These are phyloP conservation scores for Nymphalis c-album DNA, from an alignment of 2,888 invertebrate genomes.

Conservation along the genomic window DNA sequence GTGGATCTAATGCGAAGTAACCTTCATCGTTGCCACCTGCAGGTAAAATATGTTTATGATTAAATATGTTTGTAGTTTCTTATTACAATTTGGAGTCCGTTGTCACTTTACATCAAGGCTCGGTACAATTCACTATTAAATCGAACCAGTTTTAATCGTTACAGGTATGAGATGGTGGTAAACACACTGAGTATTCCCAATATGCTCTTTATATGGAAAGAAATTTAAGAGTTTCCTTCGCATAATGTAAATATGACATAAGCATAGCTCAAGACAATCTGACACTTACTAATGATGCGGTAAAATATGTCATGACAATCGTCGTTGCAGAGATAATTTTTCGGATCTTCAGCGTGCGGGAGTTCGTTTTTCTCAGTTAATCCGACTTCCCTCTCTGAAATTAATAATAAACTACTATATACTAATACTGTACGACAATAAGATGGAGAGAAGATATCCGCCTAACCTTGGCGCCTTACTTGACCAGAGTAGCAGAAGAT, in stretches of 20 bases:
- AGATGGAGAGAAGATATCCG: too few relatives aligned
- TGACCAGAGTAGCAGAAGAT: too few relatives aligned
- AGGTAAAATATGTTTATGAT: neutral
- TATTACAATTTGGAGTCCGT: too few relatives aligned
- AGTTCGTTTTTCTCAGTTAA: constrained; percentile 56
- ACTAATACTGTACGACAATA: neutral
- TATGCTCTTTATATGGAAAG: too few relatives aligned
- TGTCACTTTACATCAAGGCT: neutral
- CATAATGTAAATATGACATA: neutral
- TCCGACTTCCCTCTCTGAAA: constrained; percentile 65
- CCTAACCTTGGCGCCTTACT: too few relatives aligned
- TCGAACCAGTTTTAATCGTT: too few relatives aligned
- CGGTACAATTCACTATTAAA: too few relatives aligned
- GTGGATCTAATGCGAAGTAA: constrained; percentile 60
- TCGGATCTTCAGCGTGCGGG: constrained; percentile 67
- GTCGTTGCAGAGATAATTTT: constrained; percentile 66
- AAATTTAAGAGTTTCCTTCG: too few relatives aligned
- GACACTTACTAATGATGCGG: constrained; percentile 66
- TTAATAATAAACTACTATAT: neutral
- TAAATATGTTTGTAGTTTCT: neutral
- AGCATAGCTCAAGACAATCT: neutral
- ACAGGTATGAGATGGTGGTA: too few relatives aligned
- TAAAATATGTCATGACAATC: constrained; percentile 71
- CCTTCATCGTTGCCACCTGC: constrained; percentile 62
- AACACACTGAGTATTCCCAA: too few relatives aligned